Evolutionary conservation across 2,113 vertebrate genomes (phyloP).

Genomic region (Meriones unguiculatus): DNA sequence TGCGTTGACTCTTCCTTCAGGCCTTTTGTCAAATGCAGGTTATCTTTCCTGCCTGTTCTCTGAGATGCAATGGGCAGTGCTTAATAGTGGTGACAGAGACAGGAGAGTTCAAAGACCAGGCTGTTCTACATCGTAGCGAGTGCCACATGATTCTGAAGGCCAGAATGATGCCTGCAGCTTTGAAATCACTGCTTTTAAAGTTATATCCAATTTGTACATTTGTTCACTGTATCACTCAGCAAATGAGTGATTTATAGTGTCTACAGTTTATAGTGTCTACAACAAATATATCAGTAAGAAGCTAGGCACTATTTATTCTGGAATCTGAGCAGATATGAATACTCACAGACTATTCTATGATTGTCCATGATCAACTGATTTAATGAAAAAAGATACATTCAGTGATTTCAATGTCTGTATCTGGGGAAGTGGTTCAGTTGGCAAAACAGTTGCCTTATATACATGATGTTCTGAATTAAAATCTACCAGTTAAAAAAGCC

Average conservation of each 20-base stretch:
- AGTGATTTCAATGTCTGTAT: background rate
- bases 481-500: background rate
- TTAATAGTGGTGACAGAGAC: background rate
- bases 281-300: background rate
- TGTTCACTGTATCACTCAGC: background rate
- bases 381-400: slow-evolving; percentile 13
- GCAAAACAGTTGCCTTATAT: background rate
- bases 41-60: background rate
- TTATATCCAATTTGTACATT: background rate
- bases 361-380: background rate
- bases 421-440: too few species aligned
- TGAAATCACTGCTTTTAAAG: slow-evolving; percentile 30
- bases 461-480: background rate
- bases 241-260: slow-evolving; percentile 1
- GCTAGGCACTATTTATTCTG: background rate
- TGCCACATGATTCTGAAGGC: background rate
- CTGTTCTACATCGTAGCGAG: background rate
- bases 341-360: background rate
- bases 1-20: background rate
- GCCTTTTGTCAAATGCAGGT: background rate
- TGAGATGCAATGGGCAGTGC: background rate
- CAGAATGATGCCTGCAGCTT: background rate
- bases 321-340: background rate
- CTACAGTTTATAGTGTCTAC: background rate
- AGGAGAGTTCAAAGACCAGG: background rate